Conservation (phyloP, 2,888 invertebrate species). For the Sicus ferrugineus region DNA sequence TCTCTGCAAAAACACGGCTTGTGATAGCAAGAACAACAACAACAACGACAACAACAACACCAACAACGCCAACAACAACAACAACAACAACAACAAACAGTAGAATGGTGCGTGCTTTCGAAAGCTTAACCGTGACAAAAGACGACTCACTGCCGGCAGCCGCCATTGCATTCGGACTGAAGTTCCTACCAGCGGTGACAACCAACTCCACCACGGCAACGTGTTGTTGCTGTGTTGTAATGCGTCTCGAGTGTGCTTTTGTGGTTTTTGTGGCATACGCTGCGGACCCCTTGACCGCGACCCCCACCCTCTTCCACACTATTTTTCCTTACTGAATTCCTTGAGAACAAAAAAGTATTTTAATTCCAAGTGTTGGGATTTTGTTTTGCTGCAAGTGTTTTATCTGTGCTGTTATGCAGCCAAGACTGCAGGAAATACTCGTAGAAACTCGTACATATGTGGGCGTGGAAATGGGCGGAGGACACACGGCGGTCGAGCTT, state of each 20-base stretch:
- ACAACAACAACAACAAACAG: no score
- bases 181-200: no score
- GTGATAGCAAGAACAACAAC: no score
- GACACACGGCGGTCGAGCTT: not conserved
- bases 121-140: no score
- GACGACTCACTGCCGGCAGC: no score
- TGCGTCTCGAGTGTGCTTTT: slow-evolving; percentile 44
- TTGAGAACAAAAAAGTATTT: not conserved
- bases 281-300: not conserved
- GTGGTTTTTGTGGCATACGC: slow-evolving; percentile 8
- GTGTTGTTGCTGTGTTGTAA: slow-evolving; percentile 40
- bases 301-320: not conserved
- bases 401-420: not conserved
- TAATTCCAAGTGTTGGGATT: not conserved
- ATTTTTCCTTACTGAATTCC: not conserved
- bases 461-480: not conserved
- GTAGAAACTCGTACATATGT: no score
- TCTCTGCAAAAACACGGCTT: no score
- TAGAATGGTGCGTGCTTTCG: no score
- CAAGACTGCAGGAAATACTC: not conserved
- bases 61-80: no score
- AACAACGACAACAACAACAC: no score
- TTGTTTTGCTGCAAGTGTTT: not conserved
- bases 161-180: no score
- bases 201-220: no score